Evolutionary conservation across 2,113 vertebrate genomes (phyloP).

Genomic region (Calonectris borealis): DNA sequence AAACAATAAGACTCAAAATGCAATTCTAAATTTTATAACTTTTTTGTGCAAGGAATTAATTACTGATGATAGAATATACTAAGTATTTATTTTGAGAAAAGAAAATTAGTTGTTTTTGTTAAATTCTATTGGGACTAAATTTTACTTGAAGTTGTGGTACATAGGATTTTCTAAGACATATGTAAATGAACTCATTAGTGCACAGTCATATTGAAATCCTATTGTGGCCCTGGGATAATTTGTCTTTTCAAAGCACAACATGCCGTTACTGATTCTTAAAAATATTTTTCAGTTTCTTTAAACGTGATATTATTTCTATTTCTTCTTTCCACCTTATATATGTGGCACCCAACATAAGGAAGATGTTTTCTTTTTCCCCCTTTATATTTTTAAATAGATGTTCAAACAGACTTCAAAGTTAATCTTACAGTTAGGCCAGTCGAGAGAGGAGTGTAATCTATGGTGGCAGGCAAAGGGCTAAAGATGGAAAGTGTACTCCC

Average conservation of each 20-base stretch:
- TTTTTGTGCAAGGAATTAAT: constrained; percentile 8
- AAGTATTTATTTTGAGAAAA: constrained; percentile 51
- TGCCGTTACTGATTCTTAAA: constrained; percentile 61
- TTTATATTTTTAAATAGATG: neutral
- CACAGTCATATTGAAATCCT: constrained; percentile 47
- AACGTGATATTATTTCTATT: neutral
- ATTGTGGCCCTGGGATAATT: constrained; percentile 60
- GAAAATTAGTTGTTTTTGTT: constrained; percentile 52
- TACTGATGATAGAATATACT: neutral
- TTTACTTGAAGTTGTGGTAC: constrained; percentile 43
- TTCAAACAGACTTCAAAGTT: neutral
- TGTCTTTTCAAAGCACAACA: constrained; percentile 42
- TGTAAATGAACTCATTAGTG: constrained; percentile 75
- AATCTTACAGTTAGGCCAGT: neutral
- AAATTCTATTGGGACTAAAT: constrained; percentile 52
- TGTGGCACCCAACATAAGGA: neutral
- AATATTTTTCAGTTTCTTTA: constrained; percentile 37
- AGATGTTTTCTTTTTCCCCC: neutral
- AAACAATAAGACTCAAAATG: neutral
- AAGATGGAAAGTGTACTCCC: neutral
- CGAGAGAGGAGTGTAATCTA: neutral
- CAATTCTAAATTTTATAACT: neutral
- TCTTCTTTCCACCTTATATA: neutral
- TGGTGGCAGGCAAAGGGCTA: neutral
- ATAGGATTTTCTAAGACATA: constrained; percentile 60